Percentiles rank a stretch among this genome's conserved stretches.
phyloP scores from a whole-genome alignment of 2,888 invertebrate genomes.

The Orgyia antiqua region DNA sequence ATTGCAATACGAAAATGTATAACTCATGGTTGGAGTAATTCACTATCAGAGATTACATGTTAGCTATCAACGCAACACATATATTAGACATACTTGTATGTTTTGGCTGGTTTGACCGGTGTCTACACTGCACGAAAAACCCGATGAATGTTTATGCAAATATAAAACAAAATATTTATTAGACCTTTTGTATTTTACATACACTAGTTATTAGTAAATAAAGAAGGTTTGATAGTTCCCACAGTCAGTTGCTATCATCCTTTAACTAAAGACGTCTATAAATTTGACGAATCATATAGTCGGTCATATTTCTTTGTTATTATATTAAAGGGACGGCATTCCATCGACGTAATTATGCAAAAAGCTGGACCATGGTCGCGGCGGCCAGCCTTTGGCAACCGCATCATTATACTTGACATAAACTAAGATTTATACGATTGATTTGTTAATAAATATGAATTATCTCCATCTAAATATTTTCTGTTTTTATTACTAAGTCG shows the following conservation, averaged over 20 bases:
- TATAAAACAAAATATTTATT: too few relatives aligned
- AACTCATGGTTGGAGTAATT: constrained; percentile 57
- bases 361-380: constrained; percentile 69
- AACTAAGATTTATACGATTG: constrained; percentile 69
- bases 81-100: constrained; percentile 64
- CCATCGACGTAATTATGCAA: constrained; percentile 73
- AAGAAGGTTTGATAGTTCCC: too few relatives aligned
- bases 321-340: constrained; percentile 70
- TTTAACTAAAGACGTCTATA: too few relatives aligned
- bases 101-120: too few relatives aligned
- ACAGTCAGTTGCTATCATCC: too few relatives aligned
- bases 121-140: too few relatives aligned
- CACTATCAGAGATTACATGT: constrained; percentile 66
- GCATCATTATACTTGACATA: constrained; percentile 73
- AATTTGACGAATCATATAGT: too few relatives aligned
- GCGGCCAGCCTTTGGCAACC: constrained; percentile 69
- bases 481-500: too few relatives aligned
- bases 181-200: too few relatives aligned
- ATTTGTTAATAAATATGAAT: constrained; percentile 67
- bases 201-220: too few relatives aligned
- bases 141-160: too few relatives aligned
- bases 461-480: constrained; percentile 32
- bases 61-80: constrained; percentile 66
- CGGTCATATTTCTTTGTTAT: constrained; percentile 75
- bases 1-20: constrained; percentile 72